phyloP scores from a whole-genome alignment of 2,797 vertebrate species.

The Philypnodon macrostomus region DNA sequence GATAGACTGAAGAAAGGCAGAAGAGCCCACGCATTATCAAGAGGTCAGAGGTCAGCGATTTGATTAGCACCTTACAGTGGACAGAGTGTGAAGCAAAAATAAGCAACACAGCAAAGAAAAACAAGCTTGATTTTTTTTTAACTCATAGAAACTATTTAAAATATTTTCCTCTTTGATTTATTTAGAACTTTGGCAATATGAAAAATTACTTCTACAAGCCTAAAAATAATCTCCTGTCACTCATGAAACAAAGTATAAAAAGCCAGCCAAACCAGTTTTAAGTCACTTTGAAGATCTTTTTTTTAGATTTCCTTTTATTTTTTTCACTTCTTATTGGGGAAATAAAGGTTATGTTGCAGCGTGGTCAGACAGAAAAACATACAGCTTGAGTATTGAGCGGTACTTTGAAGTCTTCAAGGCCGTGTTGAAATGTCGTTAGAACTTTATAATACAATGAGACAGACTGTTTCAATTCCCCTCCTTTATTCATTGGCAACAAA shows the following conservation, averaged over 20 bases:
- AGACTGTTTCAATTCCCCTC: background rate
- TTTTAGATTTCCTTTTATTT: too few species aligned
- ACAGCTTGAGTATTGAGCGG: background rate
- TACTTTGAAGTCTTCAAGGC: background rate
- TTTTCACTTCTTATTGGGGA: too few species aligned
- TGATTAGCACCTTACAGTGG: conserved; percentile 48
- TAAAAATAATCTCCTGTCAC: too few species aligned
- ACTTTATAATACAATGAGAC: background rate
- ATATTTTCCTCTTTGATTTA: too few species aligned
- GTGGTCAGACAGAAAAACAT: background rate
- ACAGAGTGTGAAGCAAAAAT: conserved; percentile 11
- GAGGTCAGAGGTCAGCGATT: conserved; percentile 55
- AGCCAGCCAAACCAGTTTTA: too few species aligned
- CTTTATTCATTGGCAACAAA: background rate
- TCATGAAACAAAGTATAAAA: too few species aligned
- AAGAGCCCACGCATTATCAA: conserved; percentile 36
- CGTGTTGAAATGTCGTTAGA: background rate
- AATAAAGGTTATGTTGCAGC: background rate
- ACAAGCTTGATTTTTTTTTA: too few species aligned
- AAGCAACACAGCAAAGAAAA: background rate
- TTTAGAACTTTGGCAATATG: too few species aligned
- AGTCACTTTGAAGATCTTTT: too few species aligned
- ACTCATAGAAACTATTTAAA: too few species aligned
- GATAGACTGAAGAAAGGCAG: conserved; percentile 34
- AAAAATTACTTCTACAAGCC: too few species aligned